These are phyloP conservation scores for Anthopleura sola DNA, from an alignment of 64 coral and sea anemone species.

Conservation along the genomic window DNA sequence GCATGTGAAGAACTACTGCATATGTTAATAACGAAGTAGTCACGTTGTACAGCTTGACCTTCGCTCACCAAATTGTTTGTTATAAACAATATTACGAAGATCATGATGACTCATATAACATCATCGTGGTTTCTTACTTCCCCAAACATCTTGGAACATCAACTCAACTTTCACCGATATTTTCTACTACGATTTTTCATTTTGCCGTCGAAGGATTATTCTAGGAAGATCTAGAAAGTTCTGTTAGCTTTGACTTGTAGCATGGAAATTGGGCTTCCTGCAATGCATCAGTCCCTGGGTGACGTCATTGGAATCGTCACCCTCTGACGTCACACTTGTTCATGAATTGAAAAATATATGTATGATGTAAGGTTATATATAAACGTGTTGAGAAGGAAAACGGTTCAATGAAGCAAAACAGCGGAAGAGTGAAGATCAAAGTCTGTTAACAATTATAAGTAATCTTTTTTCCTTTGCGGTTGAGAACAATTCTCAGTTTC, in stretches of 20 bases:
- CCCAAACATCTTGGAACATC: neutral
- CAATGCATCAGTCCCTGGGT: neutral
- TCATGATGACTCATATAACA: neutral
- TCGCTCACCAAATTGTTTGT: neutral
- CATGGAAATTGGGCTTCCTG: neutral
- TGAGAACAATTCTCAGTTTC: neutral
- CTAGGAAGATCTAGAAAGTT: neutral
- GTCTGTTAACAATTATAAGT: neutral
- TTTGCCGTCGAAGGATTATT: neutral
- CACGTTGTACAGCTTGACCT: neutral
- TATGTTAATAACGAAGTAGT: neutral
- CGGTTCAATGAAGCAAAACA: neutral
- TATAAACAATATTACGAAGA: neutral
- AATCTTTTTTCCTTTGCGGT: neutral
- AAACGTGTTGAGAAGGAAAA: neutral
- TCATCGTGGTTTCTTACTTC: neutral
- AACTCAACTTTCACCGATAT: neutral
- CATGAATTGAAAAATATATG: neutral
- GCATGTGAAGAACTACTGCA: neutral
- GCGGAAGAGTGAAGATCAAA: neutral
- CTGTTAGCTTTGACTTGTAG: too few relatives aligned
- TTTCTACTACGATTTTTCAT: neutral
- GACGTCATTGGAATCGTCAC: neutral
- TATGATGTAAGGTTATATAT: too few relatives aligned
- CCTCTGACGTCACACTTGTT: neutral